Evolutionary conservation across 2,888 invertebrate species (phyloP), one percentile per base, ranked within the genome.

Genomic region (Platycnemis pennipes): DNA sequence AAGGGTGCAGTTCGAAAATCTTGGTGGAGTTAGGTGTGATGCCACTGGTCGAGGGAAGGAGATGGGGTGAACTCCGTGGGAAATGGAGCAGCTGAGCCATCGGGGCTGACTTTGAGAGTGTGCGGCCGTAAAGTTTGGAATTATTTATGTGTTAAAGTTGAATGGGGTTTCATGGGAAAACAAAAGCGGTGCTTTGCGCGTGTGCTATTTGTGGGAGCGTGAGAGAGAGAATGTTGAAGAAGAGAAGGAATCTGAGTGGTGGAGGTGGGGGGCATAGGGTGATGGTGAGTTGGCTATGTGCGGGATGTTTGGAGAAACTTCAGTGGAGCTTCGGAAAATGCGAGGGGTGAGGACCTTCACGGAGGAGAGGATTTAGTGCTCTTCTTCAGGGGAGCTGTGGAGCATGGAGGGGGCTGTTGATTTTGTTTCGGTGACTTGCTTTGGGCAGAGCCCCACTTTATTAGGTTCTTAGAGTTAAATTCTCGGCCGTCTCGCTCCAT

Each of bases 81-180:
- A 91, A 91, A 63, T n/a, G 56, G 13, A 91, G 69, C 91, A 91
- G 53, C 45, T 91, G 56, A 91, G 49, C 87, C 87, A 87, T 69
- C 69, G 91, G 49, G 37, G 63, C 31, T 42, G 91, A 63, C 44
- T 91, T 56, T 44, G 26, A 44, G 63, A 42, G 26, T 63, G 91
- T 63, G 49, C 37, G 13, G 8, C 77, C 13, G 77, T 22, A 63
- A 69, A 69, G 91, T 91, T 91, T 44, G 63, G 91, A 91, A 91
- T 91, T 91, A 91, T 91, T 91, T 91, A 91, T 63, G 91, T 63
- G 91, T 63, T 63, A 31, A 91, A 91, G 91, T 91, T 91, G 63
- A 63, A 63, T 69, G 91, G 63, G 91, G 42, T 89, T 89, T 53
- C 26, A 89, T 37, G 56, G 42, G 89, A 91, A 91, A 91, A 69